Evolutionary conservation across 2,888 invertebrate genomes (phyloP).

Genomic region (Koerneria pararmatus): DNA sequence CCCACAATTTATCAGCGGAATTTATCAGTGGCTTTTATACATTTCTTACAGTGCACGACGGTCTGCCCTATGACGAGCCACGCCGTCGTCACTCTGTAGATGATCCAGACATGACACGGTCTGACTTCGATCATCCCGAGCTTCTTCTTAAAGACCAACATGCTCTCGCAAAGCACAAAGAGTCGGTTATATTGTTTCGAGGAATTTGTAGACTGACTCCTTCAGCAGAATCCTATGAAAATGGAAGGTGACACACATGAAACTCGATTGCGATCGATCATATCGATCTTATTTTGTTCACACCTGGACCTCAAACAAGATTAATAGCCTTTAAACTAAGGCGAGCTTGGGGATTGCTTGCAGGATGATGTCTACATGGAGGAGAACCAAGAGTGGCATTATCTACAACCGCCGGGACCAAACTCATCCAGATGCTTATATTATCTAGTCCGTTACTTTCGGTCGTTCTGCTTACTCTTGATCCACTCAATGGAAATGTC

Average conservation of each 20-base stretch:
- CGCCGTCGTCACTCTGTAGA: neutral
- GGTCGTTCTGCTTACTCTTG: neutral
- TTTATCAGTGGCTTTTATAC: too few species aligned
- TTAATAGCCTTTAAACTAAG: too few species aligned
- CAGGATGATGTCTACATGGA: slow-evolving; percentile 21
- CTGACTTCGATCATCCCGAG: slow-evolving; percentile 38
- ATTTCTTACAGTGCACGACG: too few species aligned
- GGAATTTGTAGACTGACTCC: neutral
- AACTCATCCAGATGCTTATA: slow-evolving; percentile 48
- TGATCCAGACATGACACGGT: neutral
- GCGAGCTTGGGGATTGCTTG: slow-evolving; percentile 3
- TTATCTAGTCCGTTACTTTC: slow-evolving; percentile 42
- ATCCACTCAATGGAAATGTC: slow-evolving; percentile 20
- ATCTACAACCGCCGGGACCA: slow-evolving; percentile 50
- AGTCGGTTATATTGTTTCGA: slow-evolving; percentile 27
- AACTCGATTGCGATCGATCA: too few species aligned
- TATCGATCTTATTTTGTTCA: too few species aligned
- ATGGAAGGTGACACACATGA: neutral
- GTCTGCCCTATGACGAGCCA: too few species aligned
- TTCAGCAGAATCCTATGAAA: neutral
- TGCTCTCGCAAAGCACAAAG: slow-evolving; percentile 38
- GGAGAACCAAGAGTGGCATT: slow-evolving; percentile 35
- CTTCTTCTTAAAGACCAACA: slow-evolving; percentile 33
- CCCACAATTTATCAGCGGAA: too few species aligned
- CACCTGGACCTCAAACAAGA: too few species aligned